A percentile compares a stretch with the other conserved stretches of the same genome.
These are phyloP conservation scores for Columbina picui DNA, from an alignment of 2,113 vertebrate genomes.

Conservation along the genomic window DNA sequence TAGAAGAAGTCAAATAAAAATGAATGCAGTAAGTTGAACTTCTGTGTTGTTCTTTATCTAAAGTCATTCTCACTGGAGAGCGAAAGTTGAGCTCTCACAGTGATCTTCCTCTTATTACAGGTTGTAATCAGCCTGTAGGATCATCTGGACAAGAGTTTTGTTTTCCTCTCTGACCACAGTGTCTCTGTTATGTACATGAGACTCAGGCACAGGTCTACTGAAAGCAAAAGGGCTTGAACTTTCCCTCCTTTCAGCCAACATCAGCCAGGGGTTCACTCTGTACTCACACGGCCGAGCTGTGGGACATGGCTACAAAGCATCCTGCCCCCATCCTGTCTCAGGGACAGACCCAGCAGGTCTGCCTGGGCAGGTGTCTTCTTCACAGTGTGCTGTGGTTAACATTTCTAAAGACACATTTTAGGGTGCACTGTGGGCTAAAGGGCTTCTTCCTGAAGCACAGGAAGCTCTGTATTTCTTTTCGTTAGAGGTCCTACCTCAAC, in stretches of 20 bases:
- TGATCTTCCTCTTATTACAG: neutral
- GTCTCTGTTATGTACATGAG: neutral
- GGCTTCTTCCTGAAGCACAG: neutral
- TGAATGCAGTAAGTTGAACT: neutral
- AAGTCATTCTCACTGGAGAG: neutral
- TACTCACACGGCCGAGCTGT: neutral
- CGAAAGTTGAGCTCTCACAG: neutral
- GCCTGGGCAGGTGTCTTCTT: neutral
- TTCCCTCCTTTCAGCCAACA: neutral
- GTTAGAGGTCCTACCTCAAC: neutral
- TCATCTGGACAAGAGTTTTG: neutral
- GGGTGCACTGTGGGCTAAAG: neutral
- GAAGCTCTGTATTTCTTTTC: neutral
- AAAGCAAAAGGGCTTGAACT: neutral
- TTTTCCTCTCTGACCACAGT: neutral
- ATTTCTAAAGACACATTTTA: neutral
- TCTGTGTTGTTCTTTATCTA: neutral
- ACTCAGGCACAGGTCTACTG: neutral
- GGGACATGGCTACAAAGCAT: neutral
- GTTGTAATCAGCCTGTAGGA: neutral
- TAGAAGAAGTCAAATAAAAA: neutral
- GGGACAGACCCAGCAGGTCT: neutral
- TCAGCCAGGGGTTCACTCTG: neutral
- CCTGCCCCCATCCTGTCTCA: rapidly evolving
- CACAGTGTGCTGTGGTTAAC: neutral